Evolutionary conservation across 2,797 vertebrate genomes (phyloP).

Genomic region (Sebastolobus altivelis): DNA sequence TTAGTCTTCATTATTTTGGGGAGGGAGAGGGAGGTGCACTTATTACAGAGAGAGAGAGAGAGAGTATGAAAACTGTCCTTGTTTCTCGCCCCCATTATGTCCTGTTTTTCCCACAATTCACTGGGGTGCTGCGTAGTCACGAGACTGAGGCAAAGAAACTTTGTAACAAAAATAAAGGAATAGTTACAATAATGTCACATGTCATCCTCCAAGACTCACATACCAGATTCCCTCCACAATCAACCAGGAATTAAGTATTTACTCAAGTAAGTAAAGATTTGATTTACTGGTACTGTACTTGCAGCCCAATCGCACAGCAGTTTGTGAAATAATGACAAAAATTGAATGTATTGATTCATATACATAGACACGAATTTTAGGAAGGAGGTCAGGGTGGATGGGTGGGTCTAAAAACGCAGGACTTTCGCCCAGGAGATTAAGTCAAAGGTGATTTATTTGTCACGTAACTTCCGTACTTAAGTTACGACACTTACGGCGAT

Average conservation of each 20-base stretch:
- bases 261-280: background rate
- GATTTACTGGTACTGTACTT: background rate
- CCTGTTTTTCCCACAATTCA: slow-evolving; percentile 63
- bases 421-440: too few relatives aligned
- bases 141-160: slow-evolving; percentile 16
- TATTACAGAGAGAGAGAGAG: slow-evolving; percentile 36
- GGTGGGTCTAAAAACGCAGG: too few relatives aligned
- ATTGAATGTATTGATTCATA: too few relatives aligned
- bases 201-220: background rate
- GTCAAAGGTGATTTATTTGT: too few relatives aligned
- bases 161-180: slow-evolving; percentile 14
- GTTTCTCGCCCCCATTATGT: slow-evolving; percentile 67
- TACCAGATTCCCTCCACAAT: background rate
- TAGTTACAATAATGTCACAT: slow-evolving; percentile 14
- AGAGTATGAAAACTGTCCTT: slow-evolving; percentile 62
- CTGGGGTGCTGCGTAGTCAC: slow-evolving; percentile 20
- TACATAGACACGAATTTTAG: too few relatives aligned
- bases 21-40: slow-evolving; percentile 32
- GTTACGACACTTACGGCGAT: too few relatives aligned
- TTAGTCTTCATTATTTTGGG: slow-evolving; percentile 70
- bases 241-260: background rate
- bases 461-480: too few relatives aligned
- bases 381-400: too few relatives aligned
- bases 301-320: background rate
- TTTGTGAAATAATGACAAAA: too few relatives aligned